These are phyloP conservation scores for Otolemur garnettii DNA, from an alignment of 2,113 vertebrate genomes.

Conservation along the genomic window DNA sequence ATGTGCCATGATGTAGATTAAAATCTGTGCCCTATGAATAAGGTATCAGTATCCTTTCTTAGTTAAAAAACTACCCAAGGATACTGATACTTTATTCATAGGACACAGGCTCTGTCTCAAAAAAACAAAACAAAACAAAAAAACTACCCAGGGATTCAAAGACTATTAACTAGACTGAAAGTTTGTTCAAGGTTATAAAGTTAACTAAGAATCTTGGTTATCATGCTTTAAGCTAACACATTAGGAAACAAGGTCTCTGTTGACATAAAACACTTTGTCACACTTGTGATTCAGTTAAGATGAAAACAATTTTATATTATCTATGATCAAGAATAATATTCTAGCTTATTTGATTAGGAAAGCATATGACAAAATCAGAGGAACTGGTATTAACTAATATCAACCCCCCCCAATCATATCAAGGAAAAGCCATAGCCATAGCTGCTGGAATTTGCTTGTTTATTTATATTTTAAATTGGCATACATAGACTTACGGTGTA, in stretches of 20 bases:
- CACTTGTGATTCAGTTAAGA: not conserved
- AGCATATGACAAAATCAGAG: conserved; percentile 10
- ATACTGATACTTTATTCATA: too few relatives aligned
- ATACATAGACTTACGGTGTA: too few relatives aligned
- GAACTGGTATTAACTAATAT: not conserved
- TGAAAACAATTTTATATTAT: conserved; percentile 1
- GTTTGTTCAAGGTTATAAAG: not conserved
- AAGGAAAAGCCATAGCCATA: not conserved
- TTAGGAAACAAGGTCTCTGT: not conserved
- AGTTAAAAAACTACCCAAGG: not conserved
- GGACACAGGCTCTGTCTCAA: too few relatives aligned
- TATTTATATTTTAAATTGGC: not conserved
- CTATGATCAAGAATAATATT: not conserved
- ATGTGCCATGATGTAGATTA: not conserved
- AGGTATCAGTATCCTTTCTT: not conserved
- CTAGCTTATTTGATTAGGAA: not conserved
- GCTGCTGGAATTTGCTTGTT: not conserved
- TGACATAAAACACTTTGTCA: conserved; percentile 5
- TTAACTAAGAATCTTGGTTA: not conserved
- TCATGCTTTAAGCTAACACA: not conserved
- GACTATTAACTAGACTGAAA: conserved; percentile 35
- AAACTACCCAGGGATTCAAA: not conserved
- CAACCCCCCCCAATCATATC: conserved; percentile 18
- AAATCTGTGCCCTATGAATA: not conserved
- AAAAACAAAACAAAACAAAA: conserved; percentile 12